Base-by-base conservation (phyloP, 2,113 vertebrate species). In the Pleuronectes platessa region DNA sequence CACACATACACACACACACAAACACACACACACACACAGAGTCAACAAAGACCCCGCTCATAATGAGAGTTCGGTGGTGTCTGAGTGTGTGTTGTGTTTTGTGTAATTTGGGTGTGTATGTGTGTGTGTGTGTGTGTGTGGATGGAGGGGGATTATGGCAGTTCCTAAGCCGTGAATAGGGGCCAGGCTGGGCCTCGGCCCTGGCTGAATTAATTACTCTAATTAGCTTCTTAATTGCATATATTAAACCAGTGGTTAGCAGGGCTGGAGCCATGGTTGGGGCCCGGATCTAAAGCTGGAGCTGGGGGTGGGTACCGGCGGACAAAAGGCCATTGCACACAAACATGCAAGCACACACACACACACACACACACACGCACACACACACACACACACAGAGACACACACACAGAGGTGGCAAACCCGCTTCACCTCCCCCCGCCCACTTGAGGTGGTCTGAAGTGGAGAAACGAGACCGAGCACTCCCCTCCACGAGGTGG, bases 211-310 rank as follows among this genome's bases (percentile, higher is more conserved):
- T 94, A 94, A 95, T 94, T 93, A 94, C 94, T 89, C 93, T 94
- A 93, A 95, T 95, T 95, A 94, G 89, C 85, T 91, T 84, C 91
- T 90, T 94, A 94, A 94, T 95, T 95, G 93, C 92, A 93, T 94
- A 92, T 86, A 94, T 94, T 94, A 94, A 92, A 90, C 83, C 83
- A 86, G 72, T 89, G 92, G 91, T 93, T 92, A 88, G 86, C 83
- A 61, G 85, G 82, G 84, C 86, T 79, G 91, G 88, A 84, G 84
- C 76, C 53, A 11, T 31, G 75, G 80, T 74, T 82, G 53, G 88
- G 86, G 74, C 65, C 73, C 68, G 59, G 74, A 84, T 85, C 80
- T 86, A 74, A 85, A 86, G 76, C 74, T 68, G 73, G 79, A 78
- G 83, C 65, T 6, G 65, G 71, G 82, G 89, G 85, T 53, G 76